A percentile compares a stretch with the other conserved stretches of the same genome.
Evolutionary conservation across 2,797 vertebrate species (phyloP).

Genomic region (Cephalopachus bancanus): DNA sequence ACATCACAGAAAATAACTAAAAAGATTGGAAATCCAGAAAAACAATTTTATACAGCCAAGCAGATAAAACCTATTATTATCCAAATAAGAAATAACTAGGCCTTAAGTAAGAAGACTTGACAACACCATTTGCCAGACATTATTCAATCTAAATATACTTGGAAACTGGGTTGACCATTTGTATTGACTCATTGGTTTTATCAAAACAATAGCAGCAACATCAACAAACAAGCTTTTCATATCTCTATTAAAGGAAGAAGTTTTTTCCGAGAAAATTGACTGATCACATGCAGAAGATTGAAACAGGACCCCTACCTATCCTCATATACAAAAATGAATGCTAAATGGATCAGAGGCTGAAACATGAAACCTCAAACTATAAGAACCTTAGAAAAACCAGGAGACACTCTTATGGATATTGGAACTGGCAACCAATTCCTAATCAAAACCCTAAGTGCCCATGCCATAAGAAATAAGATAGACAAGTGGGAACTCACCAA

Average conservation of each 20-base stretch:
- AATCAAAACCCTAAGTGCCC: too few species aligned
- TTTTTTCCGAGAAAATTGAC: background rate
- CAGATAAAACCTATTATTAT: background rate
- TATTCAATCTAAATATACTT: background rate
- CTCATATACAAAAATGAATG: too few species aligned
- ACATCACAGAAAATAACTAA: background rate
- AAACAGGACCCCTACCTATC: too few species aligned
- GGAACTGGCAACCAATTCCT: too few species aligned
- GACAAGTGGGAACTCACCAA: too few species aligned
- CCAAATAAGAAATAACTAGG: background rate
- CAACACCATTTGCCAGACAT: background rate
- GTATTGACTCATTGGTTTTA: background rate
- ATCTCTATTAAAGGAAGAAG: background rate
- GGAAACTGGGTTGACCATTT: background rate
- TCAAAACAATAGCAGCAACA: background rate
- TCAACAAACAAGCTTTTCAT: background rate
- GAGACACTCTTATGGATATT: too few species aligned
- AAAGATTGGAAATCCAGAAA: background rate
- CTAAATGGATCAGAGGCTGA: too few species aligned
- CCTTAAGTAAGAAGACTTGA: background rate
- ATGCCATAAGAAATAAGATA: too few species aligned
- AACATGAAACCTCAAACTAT: too few species aligned
- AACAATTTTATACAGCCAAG: background rate
- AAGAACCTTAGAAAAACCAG: too few species aligned
- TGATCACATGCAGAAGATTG: too few species aligned